These are phyloP conservation scores for Dryas iulia DNA, from an alignment of 1,140 invertebrate genomes.

Conservation along the genomic window DNA sequence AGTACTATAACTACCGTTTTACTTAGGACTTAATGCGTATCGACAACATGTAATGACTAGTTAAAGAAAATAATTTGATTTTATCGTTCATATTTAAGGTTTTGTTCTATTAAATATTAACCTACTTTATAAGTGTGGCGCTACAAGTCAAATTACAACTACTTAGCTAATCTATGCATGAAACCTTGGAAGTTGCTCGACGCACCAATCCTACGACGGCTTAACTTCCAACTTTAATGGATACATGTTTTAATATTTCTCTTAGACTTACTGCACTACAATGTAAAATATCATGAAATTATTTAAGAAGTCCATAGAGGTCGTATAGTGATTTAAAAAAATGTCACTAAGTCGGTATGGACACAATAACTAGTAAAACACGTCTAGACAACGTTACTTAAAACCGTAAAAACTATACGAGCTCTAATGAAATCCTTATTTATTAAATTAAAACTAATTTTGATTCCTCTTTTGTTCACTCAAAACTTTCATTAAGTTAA, in stretches of 20 bases:
- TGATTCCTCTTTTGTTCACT: not conserved
- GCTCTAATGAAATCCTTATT: not conserved
- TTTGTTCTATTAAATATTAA: constrained; percentile 30
- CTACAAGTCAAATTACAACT: constrained; percentile 25
- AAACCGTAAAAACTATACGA: not conserved
- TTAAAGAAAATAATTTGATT: constrained; percentile 39
- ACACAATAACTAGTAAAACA: not conserved
- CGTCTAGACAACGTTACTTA: not conserved
- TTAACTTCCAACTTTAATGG: not conserved
- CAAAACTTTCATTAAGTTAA: not conserved
- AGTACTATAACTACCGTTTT: constrained; percentile 38
- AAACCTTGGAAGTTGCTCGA: constrained; percentile 15
- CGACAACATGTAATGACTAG: constrained; percentile 41
- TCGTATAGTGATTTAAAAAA: too few relatives aligned
- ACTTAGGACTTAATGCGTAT: constrained; percentile 34
- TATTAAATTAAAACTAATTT: not conserved
- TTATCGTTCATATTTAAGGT: constrained; percentile 26
- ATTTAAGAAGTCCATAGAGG: too few relatives aligned
- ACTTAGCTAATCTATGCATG: constrained; percentile 22
- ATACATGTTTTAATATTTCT: not conserved
- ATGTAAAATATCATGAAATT: not conserved
- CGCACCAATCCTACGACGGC: not conserved
- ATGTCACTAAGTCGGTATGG: too few relatives aligned
- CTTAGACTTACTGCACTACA: not conserved
- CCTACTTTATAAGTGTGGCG: constrained; percentile 17